Evolutionary conservation across 2,797 vertebrate species (phyloP), one percentile per base, ranked within the genome.

Genomic region (Sternotherus odoratus): DNA sequence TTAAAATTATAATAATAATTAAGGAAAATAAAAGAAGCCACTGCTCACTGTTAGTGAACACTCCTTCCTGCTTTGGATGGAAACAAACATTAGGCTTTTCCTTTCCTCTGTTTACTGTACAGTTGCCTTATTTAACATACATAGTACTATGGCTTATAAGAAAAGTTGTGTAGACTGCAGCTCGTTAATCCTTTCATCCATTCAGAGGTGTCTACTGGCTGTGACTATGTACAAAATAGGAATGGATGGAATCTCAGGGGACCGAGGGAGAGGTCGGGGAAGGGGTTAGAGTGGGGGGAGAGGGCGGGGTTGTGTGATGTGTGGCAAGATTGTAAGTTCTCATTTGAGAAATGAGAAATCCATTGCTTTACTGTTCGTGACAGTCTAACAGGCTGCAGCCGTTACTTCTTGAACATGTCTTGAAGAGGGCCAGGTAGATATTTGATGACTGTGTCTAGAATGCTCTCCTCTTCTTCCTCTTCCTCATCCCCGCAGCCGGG

Each of bases 351-450:
- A 97, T 96, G 96, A 97, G 89, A 98, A 97, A 96, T 97, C 95
- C 94, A 96, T 97, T 97, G 96, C 97, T 97, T 95, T 93, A 96
- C 97, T 97, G 96, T 97, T 97, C 86, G 90, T 96, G 92, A 97
- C 96, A 97, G 96, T 94, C 90, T 96, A 94, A 97, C 96, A 97
- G 96, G 95, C 94, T 96, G 94, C 79, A 74, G 81, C 75, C 86
- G 78, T 98, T 99, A 99, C 98, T 99, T 99, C 98, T 99, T 99
- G 98, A 99, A 99, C 98, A 99, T 99, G 98, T 99, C 99, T 98
- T 99, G 99, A 96, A 99, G 99, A 6, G 99, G 99, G 24, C 99
- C 98, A 1, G 99, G 99, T 95, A 99, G 98, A 97, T 99, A 99
- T 97, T 99, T 99, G 98, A 99, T 99, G 97, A 99, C 99, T 79